Percentiles rank a stretch among this genome's conserved stretches.
These are phyloP conservation scores for Bugula neritina DNA, from an alignment of 2,888 invertebrate species.

Conservation along the genomic window DNA sequence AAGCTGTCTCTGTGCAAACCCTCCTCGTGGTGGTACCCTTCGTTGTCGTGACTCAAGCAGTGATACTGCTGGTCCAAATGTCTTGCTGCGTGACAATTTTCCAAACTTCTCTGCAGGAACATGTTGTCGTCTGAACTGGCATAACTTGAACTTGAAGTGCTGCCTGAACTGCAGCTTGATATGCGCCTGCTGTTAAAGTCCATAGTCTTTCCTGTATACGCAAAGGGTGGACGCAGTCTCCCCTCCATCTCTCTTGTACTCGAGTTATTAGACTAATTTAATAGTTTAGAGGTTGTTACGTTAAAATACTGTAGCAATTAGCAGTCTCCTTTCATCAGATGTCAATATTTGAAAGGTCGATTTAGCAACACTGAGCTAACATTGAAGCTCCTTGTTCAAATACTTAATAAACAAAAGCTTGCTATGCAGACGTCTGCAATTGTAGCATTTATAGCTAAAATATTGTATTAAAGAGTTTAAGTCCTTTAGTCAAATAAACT, in stretches of 20 bases:
- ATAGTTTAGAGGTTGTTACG: neutral
- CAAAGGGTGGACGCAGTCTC: neutral
- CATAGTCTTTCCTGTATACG: neutral
- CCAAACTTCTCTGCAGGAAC: neutral
- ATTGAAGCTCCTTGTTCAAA: neutral
- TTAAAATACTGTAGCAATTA: too few relatives aligned
- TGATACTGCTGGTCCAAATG: neutral
- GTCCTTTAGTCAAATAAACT: too few relatives aligned
- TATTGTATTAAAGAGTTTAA: too few relatives aligned
- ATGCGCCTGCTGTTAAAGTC: neutral
- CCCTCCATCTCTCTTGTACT: neutral
- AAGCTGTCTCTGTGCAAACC: too few relatives aligned
- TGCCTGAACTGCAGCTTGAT: constrained; percentile 14
- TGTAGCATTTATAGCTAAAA: too few relatives aligned
- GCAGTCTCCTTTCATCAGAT: too few relatives aligned
- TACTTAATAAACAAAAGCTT: too few relatives aligned
- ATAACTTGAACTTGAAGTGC: constrained; percentile 8
- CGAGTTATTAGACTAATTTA: neutral
- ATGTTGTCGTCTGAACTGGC: constrained; percentile 20
- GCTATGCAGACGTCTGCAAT: too few relatives aligned
- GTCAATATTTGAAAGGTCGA: neutral
- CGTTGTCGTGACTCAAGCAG: constrained; percentile 2
- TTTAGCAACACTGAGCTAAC: neutral
- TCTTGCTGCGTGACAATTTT: neutral
- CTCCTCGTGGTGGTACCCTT: neutral